Base-by-base conservation (phyloP, 2,113 vertebrate species). In the Leucoraja erinaceus region DNA sequence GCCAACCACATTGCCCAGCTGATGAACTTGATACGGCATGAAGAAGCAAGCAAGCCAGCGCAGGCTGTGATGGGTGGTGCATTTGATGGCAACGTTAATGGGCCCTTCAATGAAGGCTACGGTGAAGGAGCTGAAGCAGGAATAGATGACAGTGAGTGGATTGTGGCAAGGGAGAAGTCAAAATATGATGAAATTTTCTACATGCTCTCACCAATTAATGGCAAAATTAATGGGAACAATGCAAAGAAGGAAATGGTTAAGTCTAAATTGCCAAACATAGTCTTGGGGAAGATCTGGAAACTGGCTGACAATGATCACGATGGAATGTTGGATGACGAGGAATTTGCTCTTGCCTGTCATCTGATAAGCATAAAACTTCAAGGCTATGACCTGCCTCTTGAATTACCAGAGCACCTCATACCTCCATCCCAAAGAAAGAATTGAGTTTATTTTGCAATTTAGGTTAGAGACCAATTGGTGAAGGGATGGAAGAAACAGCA, bases 211-310 rank as follows among this genome's bases (percentile, higher is more conserved):
- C 98, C 98, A 5, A 63, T 99, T 95, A 99, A 99, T 0, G 98
- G 98, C 81, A 98, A 98, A 96, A 97, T 99, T 95, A 97, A 97
- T 0, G 98, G 98, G 0, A 97, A 97, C 96, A 99, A 97, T 0
- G 98, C 98, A 94, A 99, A 99, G 96, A 99, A 97, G 94, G 98
- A 99, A 95, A 99, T 99, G 98, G 97, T 98, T 95, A 98, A 96
- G 95, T 99, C 98, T 72, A 98, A 97, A 93, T 96, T 99, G 94
- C 98, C 98, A 94, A 99, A 99, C 94, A 98, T 97, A 0, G 98
- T 99, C 79, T 95, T 99, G 84, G 98, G 98, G 72, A 99, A 99
- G 96, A 99, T 99, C 96, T 99, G 98, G 98, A 99, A 99, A 94
- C 96, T 99, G 94, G 96, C 98, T 0, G 98, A 99, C 96, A 98